Conservation (phyloP, 2,113 vertebrate species). For the Romanogobio albipinnatus region DNA sequence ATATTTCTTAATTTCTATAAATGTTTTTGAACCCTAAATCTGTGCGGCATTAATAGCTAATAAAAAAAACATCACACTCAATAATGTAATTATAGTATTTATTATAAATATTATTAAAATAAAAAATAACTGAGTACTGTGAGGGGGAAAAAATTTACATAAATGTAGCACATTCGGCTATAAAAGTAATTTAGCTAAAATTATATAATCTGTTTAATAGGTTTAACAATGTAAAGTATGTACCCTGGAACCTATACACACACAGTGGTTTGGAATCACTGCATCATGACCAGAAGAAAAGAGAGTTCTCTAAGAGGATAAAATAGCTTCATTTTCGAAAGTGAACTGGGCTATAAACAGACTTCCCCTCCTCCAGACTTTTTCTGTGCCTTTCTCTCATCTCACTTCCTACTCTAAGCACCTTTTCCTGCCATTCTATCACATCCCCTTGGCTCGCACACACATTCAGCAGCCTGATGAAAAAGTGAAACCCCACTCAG, state of each 20-base stretch:
- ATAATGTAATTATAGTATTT: background rate
- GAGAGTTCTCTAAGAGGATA: background rate
- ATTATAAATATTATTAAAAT: background rate
- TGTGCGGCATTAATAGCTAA: too few relatives aligned
- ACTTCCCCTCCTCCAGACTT: constrained; percentile 31
- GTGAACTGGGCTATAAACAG: constrained; percentile 40
- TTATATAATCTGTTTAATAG: background rate
- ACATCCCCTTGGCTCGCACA: constrained; percentile 13
- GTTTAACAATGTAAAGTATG: background rate
- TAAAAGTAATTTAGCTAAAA: background rate
- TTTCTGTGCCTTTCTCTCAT: constrained; percentile 39
- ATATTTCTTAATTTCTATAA: background rate
- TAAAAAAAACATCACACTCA: background rate
- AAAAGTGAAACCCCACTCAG: constrained; percentile 50
- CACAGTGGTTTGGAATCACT: background rate
- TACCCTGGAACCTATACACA: background rate
- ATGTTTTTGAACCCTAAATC: background rate
- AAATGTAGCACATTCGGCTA: background rate
- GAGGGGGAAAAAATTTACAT: background rate
- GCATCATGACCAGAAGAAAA: constrained; percentile 25
- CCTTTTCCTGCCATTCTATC: constrained; percentile 44
- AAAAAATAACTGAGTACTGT: background rate
- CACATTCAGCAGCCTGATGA: constrained; percentile 27
- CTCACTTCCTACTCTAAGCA: constrained; percentile 36
- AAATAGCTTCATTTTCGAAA: constrained; percentile 18